Percentiles rank a stretch among this genome's conserved stretches.
These are phyloP conservation scores for Sebastes taczanowskii DNA, from an alignment of 2,797 vertebrate genomes.

Conservation along the genomic window DNA sequence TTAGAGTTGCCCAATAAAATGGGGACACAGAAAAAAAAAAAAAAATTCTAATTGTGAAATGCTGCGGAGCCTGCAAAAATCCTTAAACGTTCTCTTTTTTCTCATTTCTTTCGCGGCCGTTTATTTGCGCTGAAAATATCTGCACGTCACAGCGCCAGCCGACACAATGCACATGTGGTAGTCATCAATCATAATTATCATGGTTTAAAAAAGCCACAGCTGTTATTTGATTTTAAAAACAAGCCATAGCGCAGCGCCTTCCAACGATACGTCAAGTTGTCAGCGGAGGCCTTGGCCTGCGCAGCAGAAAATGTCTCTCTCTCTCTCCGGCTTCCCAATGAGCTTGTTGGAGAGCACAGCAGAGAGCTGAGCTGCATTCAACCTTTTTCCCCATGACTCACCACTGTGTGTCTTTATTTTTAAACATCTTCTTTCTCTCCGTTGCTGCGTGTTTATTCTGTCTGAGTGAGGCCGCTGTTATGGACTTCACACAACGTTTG, in stretches of 20 bases:
- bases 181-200: constrained; percentile 86
- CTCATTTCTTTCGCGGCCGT: constrained; percentile 67
- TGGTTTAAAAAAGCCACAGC: constrained; percentile 84
- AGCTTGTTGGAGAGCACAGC: constrained; percentile 69
- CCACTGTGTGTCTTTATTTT: constrained; percentile 77
- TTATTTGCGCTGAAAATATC: constrained; percentile 80
- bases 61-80: constrained; percentile 46
- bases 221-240: constrained; percentile 84
- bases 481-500: constrained; percentile 77
- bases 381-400: constrained; percentile 79
- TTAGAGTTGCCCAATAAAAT: constrained; percentile 44
- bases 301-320: constrained; percentile 76
- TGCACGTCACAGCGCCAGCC: constrained; percentile 74
- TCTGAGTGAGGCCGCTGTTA: constrained; percentile 69
- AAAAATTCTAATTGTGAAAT: constrained; percentile 45
- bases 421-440: constrained; percentile 75
- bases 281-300: constrained; percentile 82
- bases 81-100: constrained; percentile 49
- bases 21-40: constrained; percentile 55
- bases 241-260: constrained; percentile 76
- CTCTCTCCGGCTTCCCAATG: constrained; percentile 63
- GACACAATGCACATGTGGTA: constrained; percentile 82
- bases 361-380: constrained; percentile 70
- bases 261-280: constrained; percentile 84
- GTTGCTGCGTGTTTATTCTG: constrained; percentile 71